A percentile compares a stretch with the other conserved stretches of the same genome.
Conservation (phyloP, 2,888 invertebrate species). For the Nebria brevicollis region DNA sequence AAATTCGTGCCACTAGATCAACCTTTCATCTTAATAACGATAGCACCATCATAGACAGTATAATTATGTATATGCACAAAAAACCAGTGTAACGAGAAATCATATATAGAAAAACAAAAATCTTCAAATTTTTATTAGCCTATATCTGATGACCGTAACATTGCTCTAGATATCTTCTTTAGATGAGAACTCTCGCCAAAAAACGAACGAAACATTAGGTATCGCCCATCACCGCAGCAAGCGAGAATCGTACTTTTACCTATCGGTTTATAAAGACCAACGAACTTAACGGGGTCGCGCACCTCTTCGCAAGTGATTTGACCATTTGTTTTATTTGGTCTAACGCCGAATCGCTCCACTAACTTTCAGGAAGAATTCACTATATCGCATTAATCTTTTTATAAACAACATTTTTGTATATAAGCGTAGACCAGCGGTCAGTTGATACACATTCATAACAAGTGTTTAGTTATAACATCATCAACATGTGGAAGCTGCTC, state of each 20-base stretch:
- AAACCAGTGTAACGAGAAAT: constrained; percentile 44
- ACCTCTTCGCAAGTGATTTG: constrained; percentile 47
- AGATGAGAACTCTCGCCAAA: constrained; percentile 45
- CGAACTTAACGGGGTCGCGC: constrained; percentile 42
- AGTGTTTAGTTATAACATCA: constrained; percentile 44
- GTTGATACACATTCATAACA: constrained; percentile 46
- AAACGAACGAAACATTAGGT: constrained; percentile 44
- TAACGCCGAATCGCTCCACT: constrained; percentile 45
- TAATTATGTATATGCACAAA: constrained; percentile 39
- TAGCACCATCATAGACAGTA: constrained; percentile 42
- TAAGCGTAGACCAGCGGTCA: constrained; percentile 45
- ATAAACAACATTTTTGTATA: constrained; percentile 43
- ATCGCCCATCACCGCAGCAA: constrained; percentile 32
- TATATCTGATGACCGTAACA: constrained; percentile 60
- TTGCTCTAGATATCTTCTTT: constrained; percentile 55
- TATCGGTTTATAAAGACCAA: constrained; percentile 21
- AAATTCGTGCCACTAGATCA: constrained; percentile 47
- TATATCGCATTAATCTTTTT: constrained; percentile 46
- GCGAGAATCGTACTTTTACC: constrained; percentile 35
- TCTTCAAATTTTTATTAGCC: constrained; percentile 49
- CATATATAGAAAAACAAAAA: constrained; percentile 35
- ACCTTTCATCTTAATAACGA: constrained; percentile 46
- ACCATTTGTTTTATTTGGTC: constrained; percentile 44
- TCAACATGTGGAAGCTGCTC: constrained; percentile 43
- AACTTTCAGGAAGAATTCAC: constrained; percentile 47